Base-by-base conservation (phyloP, 2,797 vertebrate species). In the Hypotaenidia okinawae region DNA sequence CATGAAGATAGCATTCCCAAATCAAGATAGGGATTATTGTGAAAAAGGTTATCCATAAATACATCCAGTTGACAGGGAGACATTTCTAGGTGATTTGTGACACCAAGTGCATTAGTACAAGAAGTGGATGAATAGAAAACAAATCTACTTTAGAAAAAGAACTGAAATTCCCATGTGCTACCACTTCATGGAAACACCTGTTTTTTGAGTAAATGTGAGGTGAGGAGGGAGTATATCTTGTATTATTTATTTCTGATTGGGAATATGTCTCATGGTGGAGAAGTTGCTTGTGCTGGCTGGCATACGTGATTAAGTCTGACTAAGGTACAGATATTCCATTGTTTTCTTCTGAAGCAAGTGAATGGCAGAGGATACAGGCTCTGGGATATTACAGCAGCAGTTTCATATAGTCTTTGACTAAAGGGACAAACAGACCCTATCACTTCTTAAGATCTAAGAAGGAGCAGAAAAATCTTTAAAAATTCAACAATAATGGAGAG, bases 161-260 rank as follows among this genome's bases (percentile, higher is more conserved):
- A 70, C 28, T 94, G 52, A 89, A 87, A 89, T 84, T 96, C 55
- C 84, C 16, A 33, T 41, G 47, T 82, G 45, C 68, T 94, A 39
- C 85, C 47, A 45, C 23, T 93, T 96, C 76, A 84, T 78, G 66
- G 83, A 93, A 97, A 92, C 32, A 89, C 41, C 64, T 84, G 22
- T 96, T 97, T 97, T 94, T 83, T 95, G 70, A 90, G 57, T 86
- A 89, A 93, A 93, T 52, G 7, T 61, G 62, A 95, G 83, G 45
- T 52, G 43, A 21, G 49, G 49, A 80, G 59, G 43, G 21, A 76
- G 16, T 66, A 13, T 33, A 23, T 84, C 45, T 90, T 95, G 35
- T 87, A 66, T 96, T 92, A 76, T 86, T 90, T 96, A 73, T 94
- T 94, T 84, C 51, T 94, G 78, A 55, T 16, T 22, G 4, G 77